phyloP scores from a whole-genome alignment of 2,888 invertebrate genomes.

The Mimachlamys varia region DNA sequence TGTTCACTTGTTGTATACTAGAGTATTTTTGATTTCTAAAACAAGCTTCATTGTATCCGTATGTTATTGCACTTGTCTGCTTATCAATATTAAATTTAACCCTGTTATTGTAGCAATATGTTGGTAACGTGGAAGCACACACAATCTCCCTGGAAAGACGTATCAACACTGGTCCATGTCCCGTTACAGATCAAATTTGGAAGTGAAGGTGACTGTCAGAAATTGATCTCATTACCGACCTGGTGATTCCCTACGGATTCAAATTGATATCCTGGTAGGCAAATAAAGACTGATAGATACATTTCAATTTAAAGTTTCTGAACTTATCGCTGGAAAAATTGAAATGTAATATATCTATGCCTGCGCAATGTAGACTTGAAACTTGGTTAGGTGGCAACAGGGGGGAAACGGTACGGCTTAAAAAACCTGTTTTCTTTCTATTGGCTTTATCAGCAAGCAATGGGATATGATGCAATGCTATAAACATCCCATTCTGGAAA shows the following conservation, averaged over 20 bases:
- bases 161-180: not conserved
- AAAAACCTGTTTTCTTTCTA: not conserved
- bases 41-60: no score
- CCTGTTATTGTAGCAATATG: not conserved
- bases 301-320: not conserved
- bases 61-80: no score
- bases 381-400: not conserved
- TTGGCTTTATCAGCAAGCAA: not conserved
- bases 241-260: not conserved
- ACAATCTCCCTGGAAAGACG: not conserved
- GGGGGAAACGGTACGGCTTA: not conserved
- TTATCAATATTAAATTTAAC: not conserved
- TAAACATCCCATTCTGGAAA: not conserved
- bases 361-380: not conserved
- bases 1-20: no score
- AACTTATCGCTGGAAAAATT: not conserved
- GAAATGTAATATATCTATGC: slow-evolving; percentile 22
- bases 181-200: not conserved
- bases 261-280: not conserved
- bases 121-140: not conserved
- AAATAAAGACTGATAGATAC: not conserved
- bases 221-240: not conserved
- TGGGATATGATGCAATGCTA: not conserved
- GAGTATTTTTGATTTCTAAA: no score
- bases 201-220: slow-evolving; percentile 31